Percentiles rank a stretch among this genome's conserved stretches.
These are phyloP conservation scores for Streptopelia turtur DNA, from an alignment of 2,797 vertebrate species.

Conservation along the genomic window DNA sequence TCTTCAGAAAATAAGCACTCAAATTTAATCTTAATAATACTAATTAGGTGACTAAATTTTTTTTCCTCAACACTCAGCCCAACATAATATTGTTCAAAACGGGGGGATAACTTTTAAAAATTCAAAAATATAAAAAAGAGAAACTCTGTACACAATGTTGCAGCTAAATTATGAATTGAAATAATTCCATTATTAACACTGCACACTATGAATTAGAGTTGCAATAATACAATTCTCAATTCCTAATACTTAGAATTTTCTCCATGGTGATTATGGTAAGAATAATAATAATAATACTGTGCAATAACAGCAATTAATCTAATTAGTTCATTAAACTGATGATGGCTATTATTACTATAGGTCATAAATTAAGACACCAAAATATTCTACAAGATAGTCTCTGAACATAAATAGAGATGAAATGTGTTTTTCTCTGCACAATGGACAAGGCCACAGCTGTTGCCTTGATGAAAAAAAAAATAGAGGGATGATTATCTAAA, in stretches of 20 bases:
- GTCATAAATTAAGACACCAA: constrained; percentile 66
- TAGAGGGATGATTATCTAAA: constrained; percentile 30
- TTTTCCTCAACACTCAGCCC: neutral
- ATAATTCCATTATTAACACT: neutral
- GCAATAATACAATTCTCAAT: constrained; percentile 10
- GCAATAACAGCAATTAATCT: constrained; percentile 66
- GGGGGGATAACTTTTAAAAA: neutral
- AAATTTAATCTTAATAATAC: neutral
- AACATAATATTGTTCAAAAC: neutral
- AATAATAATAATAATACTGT: constrained; percentile 22
- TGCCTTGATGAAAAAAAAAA: constrained; percentile 53
- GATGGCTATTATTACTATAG: constrained; percentile 45
- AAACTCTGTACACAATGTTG: neutral
- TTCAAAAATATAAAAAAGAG: neutral
- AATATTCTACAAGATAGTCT: constrained; percentile 45
- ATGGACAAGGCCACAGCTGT: constrained; percentile 52
- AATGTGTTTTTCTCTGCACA: constrained; percentile 58
- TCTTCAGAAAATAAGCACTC: neutral
- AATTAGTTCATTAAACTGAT: constrained; percentile 63
- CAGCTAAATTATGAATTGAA: neutral
- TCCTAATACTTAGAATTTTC: constrained; percentile 26
- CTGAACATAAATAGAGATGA: constrained; percentile 62
- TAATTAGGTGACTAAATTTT: neutral
- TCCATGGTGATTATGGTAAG: constrained; percentile 25
- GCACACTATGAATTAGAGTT: neutral